These are phyloP conservation scores for Phenganax subtilis DNA, from an alignment of 92 coral and sea anemone species.

Conservation along the genomic window DNA sequence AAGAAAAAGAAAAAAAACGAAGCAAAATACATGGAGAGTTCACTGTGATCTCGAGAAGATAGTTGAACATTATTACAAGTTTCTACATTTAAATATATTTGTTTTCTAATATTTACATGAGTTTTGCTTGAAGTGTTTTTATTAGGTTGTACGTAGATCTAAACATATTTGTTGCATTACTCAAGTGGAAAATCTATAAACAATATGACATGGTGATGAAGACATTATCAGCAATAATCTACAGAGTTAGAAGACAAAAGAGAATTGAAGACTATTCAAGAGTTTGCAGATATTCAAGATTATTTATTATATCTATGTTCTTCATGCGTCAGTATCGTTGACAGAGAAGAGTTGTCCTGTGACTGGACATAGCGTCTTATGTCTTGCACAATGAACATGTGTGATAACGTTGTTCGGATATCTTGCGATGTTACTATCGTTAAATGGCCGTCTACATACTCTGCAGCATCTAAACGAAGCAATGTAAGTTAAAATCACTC, in stretches of 20 bases:
- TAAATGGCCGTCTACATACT: conserved; percentile 92
- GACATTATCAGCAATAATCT: no score
- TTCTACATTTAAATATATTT: no score
- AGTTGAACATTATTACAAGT: no score
- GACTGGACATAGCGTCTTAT: conserved; percentile 85
- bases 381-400: conserved; percentile 93
- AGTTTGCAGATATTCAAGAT: not conserved
- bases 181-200: no score
- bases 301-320: not conserved
- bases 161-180: no score
- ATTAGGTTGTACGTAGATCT: no score
- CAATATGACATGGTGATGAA: no score
- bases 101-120: no score
- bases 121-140: no score
- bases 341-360: conserved; percentile 95
- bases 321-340: conserved; percentile 37
- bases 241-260: not conserved
- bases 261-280: not conserved
- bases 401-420: conserved; percentile 96
- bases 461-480: conserved; percentile 61
- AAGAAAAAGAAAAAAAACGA: not conserved
- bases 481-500: no score
- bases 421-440: conserved; percentile 89
- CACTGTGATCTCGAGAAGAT: not conserved
- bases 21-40: not conserved